Evolutionary conservation across 1,140 invertebrate species (phyloP).

Genomic region (Eciton burchellii): DNA sequence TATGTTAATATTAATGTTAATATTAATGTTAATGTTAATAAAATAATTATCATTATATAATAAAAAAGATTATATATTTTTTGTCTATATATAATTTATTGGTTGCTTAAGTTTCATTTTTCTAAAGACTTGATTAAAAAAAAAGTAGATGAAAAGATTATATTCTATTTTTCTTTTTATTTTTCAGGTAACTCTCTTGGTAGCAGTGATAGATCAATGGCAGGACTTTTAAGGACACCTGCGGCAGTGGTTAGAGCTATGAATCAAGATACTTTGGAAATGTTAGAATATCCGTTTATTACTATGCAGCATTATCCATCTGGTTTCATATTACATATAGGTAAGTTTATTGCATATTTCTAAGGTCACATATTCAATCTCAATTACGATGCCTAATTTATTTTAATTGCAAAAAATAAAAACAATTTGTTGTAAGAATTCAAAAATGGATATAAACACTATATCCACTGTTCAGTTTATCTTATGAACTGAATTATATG

Average conservation of each 20-base stretch:
- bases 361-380: background rate
- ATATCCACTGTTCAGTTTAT: no score
- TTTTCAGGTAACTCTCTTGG: slow-evolving; percentile 89
- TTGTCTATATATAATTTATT: no score
- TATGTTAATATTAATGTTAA: background rate
- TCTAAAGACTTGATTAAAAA: background rate
- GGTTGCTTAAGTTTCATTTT: background rate
- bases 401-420: background rate
- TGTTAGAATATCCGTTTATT: slow-evolving; percentile 98
- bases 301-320: slow-evolving; percentile 96
- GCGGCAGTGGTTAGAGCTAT: slow-evolving; percentile 87
- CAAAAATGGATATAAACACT: background rate
- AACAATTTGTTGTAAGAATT: background rate
- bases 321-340: slow-evolving; percentile 95
- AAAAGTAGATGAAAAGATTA: background rate
- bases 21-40: background rate
- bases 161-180: background rate
- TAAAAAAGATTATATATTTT: background rate
- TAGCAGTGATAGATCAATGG: slow-evolving; percentile 86
- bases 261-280: slow-evolving; percentile 91
- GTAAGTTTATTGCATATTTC: slow-evolving; percentile 82
- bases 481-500: slow-evolving; percentile 22
- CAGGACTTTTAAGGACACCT: slow-evolving; percentile 80
- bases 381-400: background rate
- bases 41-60: background rate